Evolutionary conservation across 2,113 vertebrate genomes (phyloP).

Genomic region (Perca flavescens): DNA sequence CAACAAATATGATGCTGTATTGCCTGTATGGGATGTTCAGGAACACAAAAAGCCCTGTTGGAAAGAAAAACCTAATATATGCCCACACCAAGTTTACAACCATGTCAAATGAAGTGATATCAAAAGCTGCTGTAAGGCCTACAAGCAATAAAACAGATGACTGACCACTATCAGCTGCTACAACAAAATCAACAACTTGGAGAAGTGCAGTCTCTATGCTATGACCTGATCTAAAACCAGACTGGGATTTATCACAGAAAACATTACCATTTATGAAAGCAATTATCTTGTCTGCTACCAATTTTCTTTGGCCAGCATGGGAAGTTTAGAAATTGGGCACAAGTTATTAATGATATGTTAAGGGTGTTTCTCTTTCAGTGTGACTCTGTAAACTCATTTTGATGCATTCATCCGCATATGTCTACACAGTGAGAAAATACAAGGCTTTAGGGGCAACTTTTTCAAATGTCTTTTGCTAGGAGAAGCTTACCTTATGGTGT

Average conservation of each 20-base stretch:
- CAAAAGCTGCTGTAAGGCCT: not conserved
- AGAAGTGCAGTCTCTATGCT: not conserved
- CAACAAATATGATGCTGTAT: too few relatives aligned
- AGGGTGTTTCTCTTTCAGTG: not conserved
- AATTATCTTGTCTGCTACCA: conserved; percentile 15
- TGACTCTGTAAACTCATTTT: not conserved
- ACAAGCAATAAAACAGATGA: conserved; percentile 11
- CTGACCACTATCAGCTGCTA: not conserved
- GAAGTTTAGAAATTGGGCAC: not conserved
- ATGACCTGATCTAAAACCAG: not conserved
- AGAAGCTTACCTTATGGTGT: not conserved
- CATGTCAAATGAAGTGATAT: not conserved
- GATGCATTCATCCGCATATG: not conserved
- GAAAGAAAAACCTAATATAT: too few relatives aligned
- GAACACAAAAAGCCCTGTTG: too few relatives aligned
- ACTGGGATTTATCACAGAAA: not conserved
- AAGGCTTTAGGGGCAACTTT: not conserved
- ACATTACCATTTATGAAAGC: conserved; percentile 2
- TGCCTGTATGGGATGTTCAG: too few relatives aligned
- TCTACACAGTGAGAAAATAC: not conserved
- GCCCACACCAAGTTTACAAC: not conserved
- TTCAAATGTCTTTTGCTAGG: not conserved
- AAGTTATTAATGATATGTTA: not conserved
- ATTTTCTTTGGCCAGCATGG: not conserved
- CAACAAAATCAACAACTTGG: not conserved